Conservation (phyloP, 2,113 vertebrate genomes). For the Grus americana region DNA sequence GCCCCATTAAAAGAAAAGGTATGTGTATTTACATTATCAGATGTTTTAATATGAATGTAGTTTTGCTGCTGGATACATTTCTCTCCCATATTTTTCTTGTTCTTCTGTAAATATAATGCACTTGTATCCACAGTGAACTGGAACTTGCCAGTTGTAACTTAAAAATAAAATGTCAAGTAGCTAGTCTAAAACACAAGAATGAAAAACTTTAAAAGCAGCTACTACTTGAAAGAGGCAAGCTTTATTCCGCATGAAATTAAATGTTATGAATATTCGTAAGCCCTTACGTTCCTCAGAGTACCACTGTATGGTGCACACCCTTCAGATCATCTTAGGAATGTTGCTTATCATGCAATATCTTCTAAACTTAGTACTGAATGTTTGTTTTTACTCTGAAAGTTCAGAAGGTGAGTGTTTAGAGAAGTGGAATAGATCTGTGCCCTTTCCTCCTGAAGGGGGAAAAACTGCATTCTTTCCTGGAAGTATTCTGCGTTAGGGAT, state of each 20-base stretch:
- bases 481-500: neutral
- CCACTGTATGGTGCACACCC: conserved; percentile 1
- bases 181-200: neutral
- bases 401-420: conserved; percentile 42
- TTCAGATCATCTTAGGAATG: conserved; percentile 58
- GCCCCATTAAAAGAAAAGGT: conserved; percentile 97
- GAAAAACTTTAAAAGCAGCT: neutral
- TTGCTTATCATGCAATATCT: conserved; percentile 46
- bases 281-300: neutral
- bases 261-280: neutral
- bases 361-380: conserved; percentile 39
- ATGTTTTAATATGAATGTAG: neutral
- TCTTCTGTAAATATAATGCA: neutral
- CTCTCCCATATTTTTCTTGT: neutral
- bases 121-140: neutral
- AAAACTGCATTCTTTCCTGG: neutral
- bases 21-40: neutral
- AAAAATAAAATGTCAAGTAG: neutral
- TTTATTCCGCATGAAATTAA: neutral
- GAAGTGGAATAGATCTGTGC: neutral
- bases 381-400: conserved; percentile 44
- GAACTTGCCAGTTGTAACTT: neutral
- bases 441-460: neutral
- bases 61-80: neutral
- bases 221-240: neutral